Evolutionary conservation across 2,888 invertebrate species (phyloP), one percentile per base, ranked within the genome.

Genomic region (Euzophera pinguis): DNA sequence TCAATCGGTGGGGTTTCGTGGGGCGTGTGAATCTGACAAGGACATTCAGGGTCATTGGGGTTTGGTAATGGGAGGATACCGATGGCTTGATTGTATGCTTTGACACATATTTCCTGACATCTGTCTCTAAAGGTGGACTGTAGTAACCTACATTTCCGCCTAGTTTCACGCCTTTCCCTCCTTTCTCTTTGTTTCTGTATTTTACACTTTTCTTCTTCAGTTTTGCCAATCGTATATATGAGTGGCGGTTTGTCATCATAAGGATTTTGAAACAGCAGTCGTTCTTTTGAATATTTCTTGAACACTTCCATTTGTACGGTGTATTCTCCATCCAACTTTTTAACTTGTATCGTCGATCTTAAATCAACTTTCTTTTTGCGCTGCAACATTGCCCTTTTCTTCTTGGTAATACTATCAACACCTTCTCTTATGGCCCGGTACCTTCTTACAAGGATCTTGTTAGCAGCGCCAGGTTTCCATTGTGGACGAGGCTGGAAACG

Each of bases 61-160:
- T 86, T 79, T 3, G 85, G 82, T 37, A 84, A 62, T 14, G 90
- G 87, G 27, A 82, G 67, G 32, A 89, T 17, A 3, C 90, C 90
- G 48, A 89, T 83, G 0, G 90, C 84, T 73, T 89, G 89, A 62
- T 89, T 85, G 56, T 89, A 90, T 6, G 90, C 88, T 63, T 89
- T 90, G 12, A 88, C 62, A 65, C 90, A 90, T 58, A 90, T 90
- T 61, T 90, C 90, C 65, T 88, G 88, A 60, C 90, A 90, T 58
- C 73, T 84, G 48, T 89, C 86, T 57, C 82, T 75, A 57, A 90
- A 90, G 8, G 85, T 83, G 9, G 88, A 85, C 58, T 90, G 90
- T 13, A 90, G 58, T 1, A 89, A 58, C 41, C 81, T 69, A 61
- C 78, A 78, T 64, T 88, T 90, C 55, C 87, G 73, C 64, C 84